A percentile compares a stretch with the other conserved stretches of the same genome.
These are phyloP conservation scores for Drosophila pachea DNA, from an alignment of 1,140 invertebrate species.

Conservation along the genomic window DNA sequence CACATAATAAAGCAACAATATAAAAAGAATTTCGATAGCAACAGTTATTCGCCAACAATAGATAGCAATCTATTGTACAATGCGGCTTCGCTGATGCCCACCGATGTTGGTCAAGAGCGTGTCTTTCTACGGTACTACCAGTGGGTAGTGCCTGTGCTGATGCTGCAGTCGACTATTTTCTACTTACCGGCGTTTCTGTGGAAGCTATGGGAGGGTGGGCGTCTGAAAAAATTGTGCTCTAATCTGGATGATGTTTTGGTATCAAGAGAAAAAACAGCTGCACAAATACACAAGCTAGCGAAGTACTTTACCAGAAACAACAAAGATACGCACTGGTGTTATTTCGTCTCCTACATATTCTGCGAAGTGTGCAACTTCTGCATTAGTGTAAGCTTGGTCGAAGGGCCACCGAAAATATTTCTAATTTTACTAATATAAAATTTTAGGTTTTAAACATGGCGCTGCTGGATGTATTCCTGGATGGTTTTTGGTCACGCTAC, in stretches of 20 bases:
- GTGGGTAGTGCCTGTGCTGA: constrained; percentile 90
- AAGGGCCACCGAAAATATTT: no score
- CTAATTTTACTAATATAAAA: neutral
- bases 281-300: constrained; percentile 80
- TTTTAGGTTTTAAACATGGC: constrained; percentile 81
- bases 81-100: constrained; percentile 25
- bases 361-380: constrained; percentile 86
- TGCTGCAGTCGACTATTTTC: constrained; percentile 88
- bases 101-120: constrained; percentile 16
- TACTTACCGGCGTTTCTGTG: constrained; percentile 87
- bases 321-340: constrained; percentile 83
- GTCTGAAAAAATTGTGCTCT: constrained; percentile 80
- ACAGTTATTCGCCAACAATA: constrained; percentile 19
- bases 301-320: constrained; percentile 81
- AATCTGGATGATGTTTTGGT: constrained; percentile 76
- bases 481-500: constrained; percentile 86
- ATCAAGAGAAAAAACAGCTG: constrained; percentile 79
- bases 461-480: constrained; percentile 86
- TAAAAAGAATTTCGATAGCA: neutral
- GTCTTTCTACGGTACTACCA: constrained; percentile 90
- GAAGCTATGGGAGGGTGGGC: constrained; percentile 87
- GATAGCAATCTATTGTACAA: constrained; percentile 26
- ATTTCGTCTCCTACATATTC: constrained; percentile 84
- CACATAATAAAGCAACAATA: constrained; percentile 1
- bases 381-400: constrained; percentile 82